Base-by-base conservation (phyloP, 2,113 vertebrate species). In the Coracopsis vasa region DNA sequence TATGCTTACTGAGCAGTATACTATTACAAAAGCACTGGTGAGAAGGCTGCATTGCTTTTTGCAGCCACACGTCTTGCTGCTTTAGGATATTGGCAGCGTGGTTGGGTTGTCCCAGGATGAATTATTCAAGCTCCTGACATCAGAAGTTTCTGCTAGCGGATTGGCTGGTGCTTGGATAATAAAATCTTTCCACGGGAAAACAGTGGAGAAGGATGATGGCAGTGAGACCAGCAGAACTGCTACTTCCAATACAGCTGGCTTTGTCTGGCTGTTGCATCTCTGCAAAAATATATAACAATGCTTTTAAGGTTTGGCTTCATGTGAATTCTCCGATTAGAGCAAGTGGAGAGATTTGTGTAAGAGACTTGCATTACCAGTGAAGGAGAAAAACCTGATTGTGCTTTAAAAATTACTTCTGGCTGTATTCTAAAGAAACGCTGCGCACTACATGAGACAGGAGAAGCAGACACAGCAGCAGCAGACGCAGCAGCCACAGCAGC, bases 121-220 rank as follows among this genome's bases (percentile, higher is more conserved):
- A 98, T 98, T 98, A 98, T 97, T 98, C 97, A 97, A 66, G 88
- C 92, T 95, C 95, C 97, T 99, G 98, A 98, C 97, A 98, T 98
- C 98, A 99, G 97, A 67, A 84, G 81, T 92, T 95, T 95, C 94
- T 9, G 41, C 54, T 23, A 92, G 69, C 85, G 86, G 98, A 98
- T 98, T 98, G 98, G 98, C 96, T 94, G 92, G 87, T 95, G 90
- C 74, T 95, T 54, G 35, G 50, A 81, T 80, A 96, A 94, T 94
- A 89, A 94, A 97, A 96, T 95, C 87, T 92, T 97, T 97, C 94
- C 95, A 45, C 79, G 29, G 90, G 69, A 96, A 95, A 97, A 96
- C 97, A 97, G 94, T 97, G 95, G 95, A 94, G 96, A 97, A 98
- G 98, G 98, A 97, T 97, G 97, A 98, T 98, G 98, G 93, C 97